These are phyloP conservation scores for Anthophora plumipes DNA, from an alignment of 2,888 invertebrate species.

Conservation along the genomic window DNA sequence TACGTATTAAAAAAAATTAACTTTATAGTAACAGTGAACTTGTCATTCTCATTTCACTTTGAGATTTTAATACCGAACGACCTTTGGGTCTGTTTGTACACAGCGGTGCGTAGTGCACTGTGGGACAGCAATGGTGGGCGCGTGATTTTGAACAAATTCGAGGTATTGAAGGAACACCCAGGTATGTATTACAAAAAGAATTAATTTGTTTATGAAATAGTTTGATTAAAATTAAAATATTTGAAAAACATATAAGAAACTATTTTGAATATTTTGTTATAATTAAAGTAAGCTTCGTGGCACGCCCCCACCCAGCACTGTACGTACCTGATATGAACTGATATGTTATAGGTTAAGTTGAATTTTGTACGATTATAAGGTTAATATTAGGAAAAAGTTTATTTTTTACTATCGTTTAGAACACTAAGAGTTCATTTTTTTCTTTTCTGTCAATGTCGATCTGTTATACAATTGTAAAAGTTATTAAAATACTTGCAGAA, in stretches of 20 bases:
- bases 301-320: conserved; percentile 77
- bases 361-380: conserved; percentile 52
- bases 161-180: conserved; percentile 71
- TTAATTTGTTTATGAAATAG: conserved; percentile 12
- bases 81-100: conserved; percentile 80
- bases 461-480: conserved; percentile 19
- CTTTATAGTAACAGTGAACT: conserved; percentile 11
- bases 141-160: conserved; percentile 86
- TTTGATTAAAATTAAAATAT: conserved; percentile 21
- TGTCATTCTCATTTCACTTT: conserved; percentile 36
- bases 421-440: conserved; percentile 5
- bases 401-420: conserved; percentile 9
- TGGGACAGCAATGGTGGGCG: conserved; percentile 85
- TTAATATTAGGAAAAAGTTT: conserved; percentile 16
- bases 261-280: conserved; percentile 16
- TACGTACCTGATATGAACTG: conserved; percentile 78
- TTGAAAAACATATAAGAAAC: background rate
- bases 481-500: conserved; percentile 58
- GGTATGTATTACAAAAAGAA: conserved; percentile 60
- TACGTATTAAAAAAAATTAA: conserved; percentile 27
- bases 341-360: conserved; percentile 80
- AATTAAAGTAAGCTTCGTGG: conserved; percentile 59
- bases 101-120: conserved; percentile 80
- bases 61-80: conserved; percentile 62
- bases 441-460: background rate